Conservation (phyloP, 2,113 vertebrate species). For the Neomonachus schauinslandi region DNA sequence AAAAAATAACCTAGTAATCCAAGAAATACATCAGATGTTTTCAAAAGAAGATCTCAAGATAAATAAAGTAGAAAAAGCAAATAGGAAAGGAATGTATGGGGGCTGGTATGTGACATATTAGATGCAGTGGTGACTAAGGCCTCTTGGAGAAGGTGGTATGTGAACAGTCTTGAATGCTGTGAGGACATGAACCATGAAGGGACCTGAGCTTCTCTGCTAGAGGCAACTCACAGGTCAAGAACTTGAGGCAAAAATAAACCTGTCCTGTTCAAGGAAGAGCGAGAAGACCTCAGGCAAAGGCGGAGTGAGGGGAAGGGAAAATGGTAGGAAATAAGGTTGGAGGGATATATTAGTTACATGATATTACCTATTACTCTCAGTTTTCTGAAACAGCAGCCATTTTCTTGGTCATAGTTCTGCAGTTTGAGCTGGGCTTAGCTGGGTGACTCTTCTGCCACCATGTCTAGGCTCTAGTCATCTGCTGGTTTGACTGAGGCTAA, state of each 20-base stretch:
- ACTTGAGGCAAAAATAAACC: neutral
- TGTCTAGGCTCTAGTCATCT: neutral
- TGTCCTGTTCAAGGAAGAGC: neutral
- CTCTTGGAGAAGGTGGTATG: neutral
- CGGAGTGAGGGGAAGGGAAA: neutral
- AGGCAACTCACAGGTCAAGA: too few species aligned
- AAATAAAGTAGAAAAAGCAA: neutral
- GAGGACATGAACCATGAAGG: neutral
- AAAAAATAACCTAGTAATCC: neutral
- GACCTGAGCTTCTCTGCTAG: neutral
- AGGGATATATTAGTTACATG: neutral
- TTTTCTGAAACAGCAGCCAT: neutral
- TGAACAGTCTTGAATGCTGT: neutral
- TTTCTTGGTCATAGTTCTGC: neutral
- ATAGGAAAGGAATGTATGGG: too few species aligned
- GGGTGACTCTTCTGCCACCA: neutral
- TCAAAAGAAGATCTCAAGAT: neutral
- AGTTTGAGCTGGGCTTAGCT: neutral
- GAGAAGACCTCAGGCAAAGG: neutral
- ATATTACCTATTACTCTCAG: too few species aligned
- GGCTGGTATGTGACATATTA: neutral
- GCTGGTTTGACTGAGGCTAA: neutral
- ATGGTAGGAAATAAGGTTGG: neutral
- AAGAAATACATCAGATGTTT: neutral
- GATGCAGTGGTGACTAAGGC: neutral